phyloP scores from a whole-genome alignment of 2,113 vertebrate genomes.

The Brachyhypopomus occidentalis region DNA sequence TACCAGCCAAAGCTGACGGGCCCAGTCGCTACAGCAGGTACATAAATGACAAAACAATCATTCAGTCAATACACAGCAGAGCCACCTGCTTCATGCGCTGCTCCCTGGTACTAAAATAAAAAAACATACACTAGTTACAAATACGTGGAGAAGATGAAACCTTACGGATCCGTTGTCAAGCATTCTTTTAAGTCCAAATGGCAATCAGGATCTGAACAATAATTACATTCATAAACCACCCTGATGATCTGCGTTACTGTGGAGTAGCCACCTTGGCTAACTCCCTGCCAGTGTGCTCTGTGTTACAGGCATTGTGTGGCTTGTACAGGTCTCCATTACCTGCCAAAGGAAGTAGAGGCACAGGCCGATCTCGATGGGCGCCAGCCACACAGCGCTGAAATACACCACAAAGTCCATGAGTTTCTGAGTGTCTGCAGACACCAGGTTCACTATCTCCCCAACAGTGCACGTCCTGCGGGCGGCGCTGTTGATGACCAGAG shows the following conservation, averaged over 20 bases:
- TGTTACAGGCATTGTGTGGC: not conserved
- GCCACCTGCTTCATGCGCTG: not conserved
- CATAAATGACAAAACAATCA: not conserved
- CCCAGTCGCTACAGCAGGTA: constrained; percentile 78
- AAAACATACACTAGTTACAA: no score
- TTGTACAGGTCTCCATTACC: constrained; percentile 63
- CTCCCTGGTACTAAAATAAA: not conserved
- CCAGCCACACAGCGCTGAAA: constrained; percentile 83
- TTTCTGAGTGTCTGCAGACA: constrained; percentile 85
- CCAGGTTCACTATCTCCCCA: constrained; percentile 84
- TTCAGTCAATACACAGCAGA: not conserved
- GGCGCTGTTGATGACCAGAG: constrained; percentile 77
- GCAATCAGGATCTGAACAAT: no score
- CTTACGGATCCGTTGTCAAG: no score
- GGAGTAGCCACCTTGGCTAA: no score
- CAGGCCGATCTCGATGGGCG: constrained; percentile 78
- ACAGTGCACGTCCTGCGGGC: constrained; percentile 71
- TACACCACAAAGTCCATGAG: constrained; percentile 82
- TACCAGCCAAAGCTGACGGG: constrained; percentile 78
- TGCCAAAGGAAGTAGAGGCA: constrained; percentile 89
- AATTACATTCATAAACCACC: no score
- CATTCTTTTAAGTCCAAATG: no score
- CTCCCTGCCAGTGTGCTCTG: not conserved
- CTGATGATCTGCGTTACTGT: no score
- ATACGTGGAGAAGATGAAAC: no score